phyloP scores from a whole-genome alignment of 92 coral and sea anemone genomes.

The Phenganax marumi region DNA sequence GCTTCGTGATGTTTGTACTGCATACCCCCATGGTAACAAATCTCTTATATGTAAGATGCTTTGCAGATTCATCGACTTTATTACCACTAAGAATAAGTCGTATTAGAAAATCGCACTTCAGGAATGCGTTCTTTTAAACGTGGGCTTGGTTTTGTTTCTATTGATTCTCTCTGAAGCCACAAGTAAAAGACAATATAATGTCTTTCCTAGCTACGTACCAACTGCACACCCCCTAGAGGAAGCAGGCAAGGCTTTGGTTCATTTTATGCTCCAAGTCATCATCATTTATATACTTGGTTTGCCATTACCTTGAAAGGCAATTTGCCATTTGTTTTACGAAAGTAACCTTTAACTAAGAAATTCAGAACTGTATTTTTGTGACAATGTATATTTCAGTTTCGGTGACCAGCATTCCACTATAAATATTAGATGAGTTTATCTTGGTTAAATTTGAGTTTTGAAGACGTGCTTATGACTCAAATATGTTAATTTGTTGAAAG shows the following conservation, averaged over 20 bases:
- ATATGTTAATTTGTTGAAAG: no score
- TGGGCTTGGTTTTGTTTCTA: not conserved
- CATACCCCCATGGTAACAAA: not conserved
- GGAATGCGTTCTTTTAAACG: not conserved
- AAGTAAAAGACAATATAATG: not conserved
- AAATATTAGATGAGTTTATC: not conserved
- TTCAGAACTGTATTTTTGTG: not conserved
- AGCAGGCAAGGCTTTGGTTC: no score
- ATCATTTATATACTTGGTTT: no score
- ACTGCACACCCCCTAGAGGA: no score
- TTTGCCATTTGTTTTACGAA: no score
- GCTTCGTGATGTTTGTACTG: not conserved
- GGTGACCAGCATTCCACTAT: not conserved
- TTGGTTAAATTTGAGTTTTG: not conserved
- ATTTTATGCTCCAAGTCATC: no score
- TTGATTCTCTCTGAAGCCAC: not conserved
- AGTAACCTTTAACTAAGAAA: not conserved
- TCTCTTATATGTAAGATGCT: not conserved
- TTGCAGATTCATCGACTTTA: slow-evolving; percentile 2
- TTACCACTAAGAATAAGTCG: not conserved
- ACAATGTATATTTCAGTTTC: not conserved
- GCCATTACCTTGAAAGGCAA: no score
- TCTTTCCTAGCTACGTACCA: no score
- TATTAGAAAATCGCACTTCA: not conserved
- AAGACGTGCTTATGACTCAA: not conserved